These are phyloP conservation scores for Cyrtonyx montezumae DNA, from an alignment of 2,113 vertebrate genomes.

Conservation along the genomic window DNA sequence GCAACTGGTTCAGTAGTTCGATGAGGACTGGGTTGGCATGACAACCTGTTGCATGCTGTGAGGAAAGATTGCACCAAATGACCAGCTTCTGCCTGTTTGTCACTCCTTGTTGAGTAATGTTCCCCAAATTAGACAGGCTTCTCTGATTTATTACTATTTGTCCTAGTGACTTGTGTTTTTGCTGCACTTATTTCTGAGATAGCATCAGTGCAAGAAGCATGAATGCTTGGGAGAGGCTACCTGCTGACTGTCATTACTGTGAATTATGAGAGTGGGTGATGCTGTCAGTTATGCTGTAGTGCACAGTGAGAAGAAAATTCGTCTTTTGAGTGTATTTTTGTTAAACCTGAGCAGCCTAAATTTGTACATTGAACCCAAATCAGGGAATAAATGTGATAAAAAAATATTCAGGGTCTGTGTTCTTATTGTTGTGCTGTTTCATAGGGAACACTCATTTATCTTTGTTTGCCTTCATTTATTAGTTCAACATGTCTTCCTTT, in stretches of 20 bases:
- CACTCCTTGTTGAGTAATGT: slow-evolving; percentile 41
- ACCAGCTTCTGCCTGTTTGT: slow-evolving; percentile 64
- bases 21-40: slow-evolving; percentile 81
- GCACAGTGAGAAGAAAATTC: background rate
- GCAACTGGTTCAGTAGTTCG: slow-evolving; percentile 49
- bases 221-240: slow-evolving; percentile 81
- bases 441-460: background rate
- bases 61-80: slow-evolving; percentile 66
- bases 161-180: slow-evolving; percentile 46
- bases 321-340: background rate
- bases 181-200: slow-evolving; percentile 33
- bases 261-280: slow-evolving; percentile 80
- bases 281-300: background rate
- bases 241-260: slow-evolving; percentile 81
- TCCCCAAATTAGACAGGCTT: slow-evolving; percentile 59
- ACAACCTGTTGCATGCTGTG: slow-evolving; percentile 71
- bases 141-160: slow-evolving; percentile 40
- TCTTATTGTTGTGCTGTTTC: background rate
- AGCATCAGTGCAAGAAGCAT: slow-evolving; percentile 40
- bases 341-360: background rate
- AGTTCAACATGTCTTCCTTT: background rate
- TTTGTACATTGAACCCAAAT: background rate
- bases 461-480: background rate
- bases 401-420: background rate
- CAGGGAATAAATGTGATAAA: background rate